Percentiles rank a stretch among this genome's conserved stretches.
phyloP scores from a whole-genome alignment of 2,113 vertebrate species.

The Chamaetylas fuelleborni region DNA sequence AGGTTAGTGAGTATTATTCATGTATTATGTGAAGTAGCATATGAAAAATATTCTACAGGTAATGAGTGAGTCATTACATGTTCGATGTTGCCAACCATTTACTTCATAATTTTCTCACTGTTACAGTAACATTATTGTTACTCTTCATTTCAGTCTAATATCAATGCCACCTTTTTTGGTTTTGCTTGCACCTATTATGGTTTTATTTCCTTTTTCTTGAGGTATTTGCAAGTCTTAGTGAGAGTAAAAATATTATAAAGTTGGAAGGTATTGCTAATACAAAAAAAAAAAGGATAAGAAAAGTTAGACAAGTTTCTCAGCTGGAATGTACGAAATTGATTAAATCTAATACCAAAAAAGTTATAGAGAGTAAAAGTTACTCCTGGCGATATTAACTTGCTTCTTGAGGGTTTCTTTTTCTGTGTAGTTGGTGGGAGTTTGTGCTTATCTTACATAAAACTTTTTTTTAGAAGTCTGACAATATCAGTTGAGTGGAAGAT shows the following conservation, averaged over 20 bases:
- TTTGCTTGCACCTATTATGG: neutral
- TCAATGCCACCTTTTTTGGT: neutral
- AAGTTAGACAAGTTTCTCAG: neutral
- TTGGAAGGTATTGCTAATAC: neutral
- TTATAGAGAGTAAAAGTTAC: neutral
- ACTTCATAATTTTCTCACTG: neutral
- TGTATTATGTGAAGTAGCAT: neutral
- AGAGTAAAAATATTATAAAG: neutral
- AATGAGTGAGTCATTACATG: neutral
- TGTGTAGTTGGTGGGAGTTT: neutral
- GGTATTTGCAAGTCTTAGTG: neutral
- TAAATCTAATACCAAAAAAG: neutral
- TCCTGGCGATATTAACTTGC: neutral
- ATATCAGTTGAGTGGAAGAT: neutral
- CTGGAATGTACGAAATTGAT: neutral
- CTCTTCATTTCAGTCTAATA: neutral
- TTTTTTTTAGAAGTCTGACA: neutral
- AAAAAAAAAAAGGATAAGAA: neutral
- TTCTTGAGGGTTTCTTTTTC: neutral
- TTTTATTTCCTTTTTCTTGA: neutral
- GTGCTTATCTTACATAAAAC: neutral
- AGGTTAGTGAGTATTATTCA: neutral
- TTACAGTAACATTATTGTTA: neutral
- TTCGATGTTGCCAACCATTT: neutral
- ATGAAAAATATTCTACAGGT: neutral